Evolutionary conservation across 1,140 invertebrate species (phyloP), one percentile per base, ranked within the genome.

Genomic region (Habropoda laboriosa): DNA sequence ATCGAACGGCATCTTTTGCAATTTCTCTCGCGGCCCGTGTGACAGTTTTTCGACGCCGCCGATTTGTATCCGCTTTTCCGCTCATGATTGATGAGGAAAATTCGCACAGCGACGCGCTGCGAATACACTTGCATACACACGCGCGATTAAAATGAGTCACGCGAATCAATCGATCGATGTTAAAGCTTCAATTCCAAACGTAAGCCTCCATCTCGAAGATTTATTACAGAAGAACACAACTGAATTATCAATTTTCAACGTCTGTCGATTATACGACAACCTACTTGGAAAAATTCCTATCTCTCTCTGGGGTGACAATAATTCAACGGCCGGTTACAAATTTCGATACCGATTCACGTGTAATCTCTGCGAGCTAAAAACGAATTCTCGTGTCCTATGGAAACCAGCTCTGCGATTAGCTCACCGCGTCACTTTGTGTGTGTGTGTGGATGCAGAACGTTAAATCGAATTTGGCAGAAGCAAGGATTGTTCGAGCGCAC

Each of bases 401-500:
- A 4, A 47, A 38, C 1, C 5, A 8, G 27, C n/a, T n/a, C n/a
- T n/a, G n/a, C 40, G 42, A 58, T 58, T 70, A 70, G 5, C 12
- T 13, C 2, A 21, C 2, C 18, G 7, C 13, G 21, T 2, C 32
- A 51, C 21, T n/a, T n/a, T n/a, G n/a, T n/a, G n/a, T n/a, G n/a
- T n/a, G n/a, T n/a, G n/a, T n/a, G n/a, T 10, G 30, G 2, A n/a
- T 32, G 13, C 7, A 21, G 18, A 3, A 24, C n/a, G 57, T 63
- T 60, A 27, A 79, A 79, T 35, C 45, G 68, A 85, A 70, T 85
- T 79, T 81, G 79, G 79, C 74, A 81, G 68, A 55, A 51, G 16
- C 42, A 49, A 75, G 51, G 57, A 42, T 70, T 63, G 27, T 51
- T 78, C 47, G 40, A 66, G 27, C 21, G 58, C 55, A 55, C 35